These are phyloP conservation scores for Anabacerthia variegaticeps DNA, from an alignment of 2,797 vertebrate species.

Conservation along the genomic window DNA sequence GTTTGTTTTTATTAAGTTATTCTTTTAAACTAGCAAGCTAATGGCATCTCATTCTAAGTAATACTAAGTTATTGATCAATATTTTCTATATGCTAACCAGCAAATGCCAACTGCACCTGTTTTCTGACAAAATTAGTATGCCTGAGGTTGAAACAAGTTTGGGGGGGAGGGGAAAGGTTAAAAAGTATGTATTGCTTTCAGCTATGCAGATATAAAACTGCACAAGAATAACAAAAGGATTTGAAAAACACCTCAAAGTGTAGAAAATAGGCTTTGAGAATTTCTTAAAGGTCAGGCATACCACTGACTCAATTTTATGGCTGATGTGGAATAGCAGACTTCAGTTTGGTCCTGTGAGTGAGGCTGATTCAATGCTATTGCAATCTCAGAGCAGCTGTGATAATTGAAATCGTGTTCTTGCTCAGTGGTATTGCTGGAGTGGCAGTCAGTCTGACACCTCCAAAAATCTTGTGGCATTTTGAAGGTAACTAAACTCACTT, in stretches of 20 bases:
- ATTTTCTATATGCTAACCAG: neutral
- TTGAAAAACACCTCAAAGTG: neutral
- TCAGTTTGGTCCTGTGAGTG: neutral
- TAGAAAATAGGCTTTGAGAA: neutral
- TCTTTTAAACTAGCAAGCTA: neutral
- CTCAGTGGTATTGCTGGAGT: neutral
- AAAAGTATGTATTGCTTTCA: neutral
- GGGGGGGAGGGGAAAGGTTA: accelerated
- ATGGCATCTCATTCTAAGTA: neutral
- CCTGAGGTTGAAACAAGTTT: neutral
- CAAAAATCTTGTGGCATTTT: neutral
- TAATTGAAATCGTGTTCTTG: neutral
- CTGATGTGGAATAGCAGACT: neutral
- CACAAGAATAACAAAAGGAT: neutral
- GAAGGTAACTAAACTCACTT: neutral
- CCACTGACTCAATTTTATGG: neutral
- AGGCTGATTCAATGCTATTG: neutral
- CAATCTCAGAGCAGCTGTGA: neutral
- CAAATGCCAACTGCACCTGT: neutral
- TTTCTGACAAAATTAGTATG: neutral
- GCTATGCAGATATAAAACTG: neutral
- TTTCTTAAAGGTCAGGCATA: neutral
- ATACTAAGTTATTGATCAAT: neutral
- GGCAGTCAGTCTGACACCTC: slow-evolving; percentile 13
- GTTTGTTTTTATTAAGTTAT: neutral